Conservation (phyloP, 92 coral and sea anemone species). For the Paragorgia papillata region DNA sequence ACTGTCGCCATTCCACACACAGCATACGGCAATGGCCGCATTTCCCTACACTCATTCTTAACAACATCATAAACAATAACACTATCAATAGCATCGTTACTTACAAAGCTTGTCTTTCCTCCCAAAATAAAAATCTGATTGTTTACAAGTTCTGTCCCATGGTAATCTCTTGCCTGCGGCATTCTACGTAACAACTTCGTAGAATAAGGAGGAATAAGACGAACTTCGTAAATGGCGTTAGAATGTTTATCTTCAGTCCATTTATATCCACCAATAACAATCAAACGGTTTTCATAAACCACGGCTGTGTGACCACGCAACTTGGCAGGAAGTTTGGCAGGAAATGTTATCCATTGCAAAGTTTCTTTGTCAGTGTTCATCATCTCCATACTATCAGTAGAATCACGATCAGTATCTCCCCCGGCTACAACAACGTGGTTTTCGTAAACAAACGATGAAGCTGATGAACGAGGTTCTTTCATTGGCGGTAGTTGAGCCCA, state of each 20-base stretch:
- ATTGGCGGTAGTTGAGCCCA: background rate
- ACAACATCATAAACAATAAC: too few species aligned
- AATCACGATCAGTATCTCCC: background rate
- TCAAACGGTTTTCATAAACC: background rate
- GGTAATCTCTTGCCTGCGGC: too few species aligned
- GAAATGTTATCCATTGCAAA: background rate
- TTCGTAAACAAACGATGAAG: background rate
- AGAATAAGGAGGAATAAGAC: too few species aligned
- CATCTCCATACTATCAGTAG: background rate
- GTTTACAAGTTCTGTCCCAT: too few species aligned
- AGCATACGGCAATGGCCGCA: too few species aligned
- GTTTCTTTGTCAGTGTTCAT: background rate
- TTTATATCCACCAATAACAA: slow-evolving; percentile 20
- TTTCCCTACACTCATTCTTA: too few species aligned
- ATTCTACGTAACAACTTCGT: background rate
- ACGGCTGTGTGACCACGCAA: background rate
- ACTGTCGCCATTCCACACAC: too few species aligned
- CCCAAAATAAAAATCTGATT: too few species aligned
- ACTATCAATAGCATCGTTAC: too few species aligned
- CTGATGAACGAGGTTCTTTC: background rate
- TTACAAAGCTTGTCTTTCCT: too few species aligned
- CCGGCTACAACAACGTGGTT: slow-evolving; percentile 1
- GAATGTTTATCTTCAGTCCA: too few species aligned
- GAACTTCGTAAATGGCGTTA: too few species aligned
- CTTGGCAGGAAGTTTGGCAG: background rate